Percentiles rank a stretch among this genome's conserved stretches.
phyloP scores from a whole-genome alignment of 2,797 vertebrate genomes.

The Phoebastria nigripes region DNA sequence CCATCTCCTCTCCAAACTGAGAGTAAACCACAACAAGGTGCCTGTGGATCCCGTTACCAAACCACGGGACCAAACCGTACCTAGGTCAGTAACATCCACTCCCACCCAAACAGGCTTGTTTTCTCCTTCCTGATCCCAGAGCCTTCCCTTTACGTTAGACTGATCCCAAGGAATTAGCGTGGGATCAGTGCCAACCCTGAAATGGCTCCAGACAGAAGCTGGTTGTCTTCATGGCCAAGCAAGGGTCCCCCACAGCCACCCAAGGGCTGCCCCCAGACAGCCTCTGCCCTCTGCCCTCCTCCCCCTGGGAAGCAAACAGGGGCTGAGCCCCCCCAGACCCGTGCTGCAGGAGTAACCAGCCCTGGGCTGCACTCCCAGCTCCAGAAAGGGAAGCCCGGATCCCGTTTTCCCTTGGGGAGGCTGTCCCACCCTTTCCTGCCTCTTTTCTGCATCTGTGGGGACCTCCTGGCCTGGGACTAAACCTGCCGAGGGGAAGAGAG shows the following conservation, averaged over 20 bases:
- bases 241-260: background rate
- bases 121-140: background rate
- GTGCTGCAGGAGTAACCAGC: background rate
- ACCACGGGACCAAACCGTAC: background rate
- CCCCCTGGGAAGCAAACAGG: background rate
- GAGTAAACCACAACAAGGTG: background rate
- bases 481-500: no score
- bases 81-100: no score
- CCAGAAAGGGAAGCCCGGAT: background rate
- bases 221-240: background rate
- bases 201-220: background rate
- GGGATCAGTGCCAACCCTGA: no score
- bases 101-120: background rate
- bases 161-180: background rate
- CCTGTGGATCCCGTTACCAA: background rate
- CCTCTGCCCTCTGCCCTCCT: background rate
- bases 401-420: background rate
- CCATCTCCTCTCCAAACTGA: background rate
- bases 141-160: background rate
- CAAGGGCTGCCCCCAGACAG: background rate
- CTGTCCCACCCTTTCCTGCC: background rate
- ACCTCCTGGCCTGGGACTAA: no score
- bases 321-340: background rate
- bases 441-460: background rate
- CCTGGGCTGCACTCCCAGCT: background rate